These are phyloP conservation scores for Syngnathus acus DNA, from an alignment of 2,797 vertebrate species.

Conservation along the genomic window DNA sequence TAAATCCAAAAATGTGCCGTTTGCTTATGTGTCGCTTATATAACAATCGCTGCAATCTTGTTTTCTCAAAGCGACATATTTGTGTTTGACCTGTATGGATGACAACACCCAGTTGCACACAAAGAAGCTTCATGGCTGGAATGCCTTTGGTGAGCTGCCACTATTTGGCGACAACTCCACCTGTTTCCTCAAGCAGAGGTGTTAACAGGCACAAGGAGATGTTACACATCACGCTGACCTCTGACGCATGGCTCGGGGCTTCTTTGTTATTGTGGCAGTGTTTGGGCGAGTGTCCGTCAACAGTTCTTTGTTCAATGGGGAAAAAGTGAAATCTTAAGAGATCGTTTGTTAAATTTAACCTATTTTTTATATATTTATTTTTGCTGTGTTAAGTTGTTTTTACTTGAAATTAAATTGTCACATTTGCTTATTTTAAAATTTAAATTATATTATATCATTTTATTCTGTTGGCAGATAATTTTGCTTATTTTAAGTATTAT, in stretches of 20 bases:
- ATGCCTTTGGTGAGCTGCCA: slow-evolving; percentile 48
- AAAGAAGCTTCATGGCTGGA: slow-evolving; percentile 39
- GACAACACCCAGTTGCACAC: slow-evolving; percentile 32
- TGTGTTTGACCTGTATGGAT: slow-evolving; percentile 5
- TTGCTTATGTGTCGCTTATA: slow-evolving; percentile 1
- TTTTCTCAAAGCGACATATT: not conserved
- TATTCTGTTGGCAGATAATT: no score
- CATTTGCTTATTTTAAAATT: no score
- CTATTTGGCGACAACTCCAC: slow-evolving; percentile 17
- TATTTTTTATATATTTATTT: no score
- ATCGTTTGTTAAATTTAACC: no score
- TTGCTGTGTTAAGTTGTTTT: no score
- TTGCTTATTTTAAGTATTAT: no score
- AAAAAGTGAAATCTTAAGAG: no score
- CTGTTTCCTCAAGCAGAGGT: not conserved
- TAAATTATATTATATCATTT: no score
- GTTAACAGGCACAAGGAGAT: not conserved
- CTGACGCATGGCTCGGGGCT: not conserved
- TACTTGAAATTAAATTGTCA: no score
- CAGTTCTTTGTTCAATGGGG: not conserved
- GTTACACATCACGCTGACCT: not conserved
- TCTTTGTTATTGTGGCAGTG: not conserved
- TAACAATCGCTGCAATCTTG: slow-evolving; percentile 1
- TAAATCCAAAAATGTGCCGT: not conserved
- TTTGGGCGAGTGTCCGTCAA: not conserved